Evolutionary conservation across 2,797 vertebrate species (phyloP).

Genomic region (Molossus alvarezi): DNA sequence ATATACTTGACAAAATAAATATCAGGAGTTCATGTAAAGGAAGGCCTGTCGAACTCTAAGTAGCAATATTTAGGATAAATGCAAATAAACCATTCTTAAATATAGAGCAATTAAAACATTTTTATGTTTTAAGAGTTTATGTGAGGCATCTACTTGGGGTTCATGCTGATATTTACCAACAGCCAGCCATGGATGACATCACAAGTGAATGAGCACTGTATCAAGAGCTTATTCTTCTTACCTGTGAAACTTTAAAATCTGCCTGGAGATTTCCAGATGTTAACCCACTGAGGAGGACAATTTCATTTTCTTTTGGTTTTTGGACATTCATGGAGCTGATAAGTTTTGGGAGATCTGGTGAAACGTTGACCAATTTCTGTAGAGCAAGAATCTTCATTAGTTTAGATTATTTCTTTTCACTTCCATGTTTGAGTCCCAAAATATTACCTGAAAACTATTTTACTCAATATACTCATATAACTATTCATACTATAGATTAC

Average conservation of each 20-base stretch:
- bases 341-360: slow-evolving; percentile 96
- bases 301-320: slow-evolving; percentile 97
- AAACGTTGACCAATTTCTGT: slow-evolving; percentile 95
- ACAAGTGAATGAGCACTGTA: background rate
- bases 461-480: background rate
- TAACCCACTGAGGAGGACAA: slow-evolving; percentile 96
- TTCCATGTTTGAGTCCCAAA: background rate
- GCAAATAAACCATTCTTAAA: background rate
- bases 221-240: slow-evolving; percentile 86
- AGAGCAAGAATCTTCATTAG: slow-evolving; percentile 73
- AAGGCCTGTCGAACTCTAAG: background rate
- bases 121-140: background rate
- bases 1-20: slow-evolving; percentile 22
- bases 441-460: background rate
- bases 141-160: background rate
- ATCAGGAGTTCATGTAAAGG: background rate
- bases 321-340: slow-evolving; percentile 95
- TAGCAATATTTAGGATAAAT: background rate
- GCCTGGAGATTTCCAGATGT: slow-evolving; percentile 92
- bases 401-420: background rate
- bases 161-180: background rate
- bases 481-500: background rate
- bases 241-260: slow-evolving; percentile 93
- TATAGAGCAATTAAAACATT: background rate
- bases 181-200: background rate